phyloP scores from a whole-genome alignment of 2,888 invertebrate species.

The Bembecia ichneumoniformis region DNA sequence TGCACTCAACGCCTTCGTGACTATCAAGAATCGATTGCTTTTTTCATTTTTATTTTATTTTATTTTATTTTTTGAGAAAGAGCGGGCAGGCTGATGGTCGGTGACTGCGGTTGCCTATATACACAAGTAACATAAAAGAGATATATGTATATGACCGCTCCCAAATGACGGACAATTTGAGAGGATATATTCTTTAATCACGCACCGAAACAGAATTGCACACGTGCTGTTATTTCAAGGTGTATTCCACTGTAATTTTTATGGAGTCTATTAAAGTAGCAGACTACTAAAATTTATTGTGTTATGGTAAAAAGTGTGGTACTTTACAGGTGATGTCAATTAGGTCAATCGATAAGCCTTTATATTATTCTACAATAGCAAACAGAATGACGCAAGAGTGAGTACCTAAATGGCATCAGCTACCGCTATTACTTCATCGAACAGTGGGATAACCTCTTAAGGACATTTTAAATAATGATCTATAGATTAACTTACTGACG shows the following conservation, averaged over 20 bases:
- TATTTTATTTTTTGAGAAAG: too few species aligned
- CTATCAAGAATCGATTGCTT: constrained; percentile 51
- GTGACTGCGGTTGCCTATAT: too few species aligned
- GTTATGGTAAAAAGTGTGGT: too few species aligned
- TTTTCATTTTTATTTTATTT: constrained; percentile 15
- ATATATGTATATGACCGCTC: too few species aligned
- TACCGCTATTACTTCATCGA: constrained; percentile 36
- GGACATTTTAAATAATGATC: constrained; percentile 33
- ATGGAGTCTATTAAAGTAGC: too few species aligned
- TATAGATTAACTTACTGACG: constrained; percentile 9
- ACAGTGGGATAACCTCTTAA: constrained; percentile 39
- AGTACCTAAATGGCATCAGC: constrained; percentile 34
- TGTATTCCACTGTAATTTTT: too few species aligned
- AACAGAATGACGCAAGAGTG: constrained; percentile 46
- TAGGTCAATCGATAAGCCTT: constrained; percentile 45
- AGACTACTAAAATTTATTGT: too few species aligned
- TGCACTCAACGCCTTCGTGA: constrained; percentile 44
- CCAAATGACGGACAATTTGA: too few species aligned
- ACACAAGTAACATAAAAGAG: too few species aligned
- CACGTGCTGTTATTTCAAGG: too few species aligned
- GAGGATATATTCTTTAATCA: neutral
- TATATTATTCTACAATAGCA: constrained; percentile 50
- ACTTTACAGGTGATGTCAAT: constrained; percentile 14
- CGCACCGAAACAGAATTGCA: too few species aligned
- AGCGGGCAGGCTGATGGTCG: too few species aligned